These are phyloP conservation scores for Oscheius sp. DNA, from an alignment of 1,140 invertebrate genomes.

Conservation along the genomic window DNA sequence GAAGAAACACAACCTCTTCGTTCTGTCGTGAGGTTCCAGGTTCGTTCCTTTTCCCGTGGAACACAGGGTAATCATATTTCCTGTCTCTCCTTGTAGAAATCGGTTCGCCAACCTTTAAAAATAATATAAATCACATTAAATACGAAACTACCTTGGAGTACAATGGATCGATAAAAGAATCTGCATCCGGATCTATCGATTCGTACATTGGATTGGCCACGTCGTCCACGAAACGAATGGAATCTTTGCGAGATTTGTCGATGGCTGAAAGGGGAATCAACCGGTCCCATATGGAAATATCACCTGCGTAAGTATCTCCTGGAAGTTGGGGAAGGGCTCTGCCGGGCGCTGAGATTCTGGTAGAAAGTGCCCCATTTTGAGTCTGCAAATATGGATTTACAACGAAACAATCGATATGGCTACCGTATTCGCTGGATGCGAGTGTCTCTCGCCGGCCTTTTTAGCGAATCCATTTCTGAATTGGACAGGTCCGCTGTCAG, in stretches of 20 bases:
- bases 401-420: not conserved
- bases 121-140: not conserved
- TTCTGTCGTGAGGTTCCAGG: not conserved
- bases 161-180: constrained; percentile 37
- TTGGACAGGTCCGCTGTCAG: not conserved
- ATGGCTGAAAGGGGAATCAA: constrained; percentile 9
- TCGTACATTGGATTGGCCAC: constrained; percentile 34
- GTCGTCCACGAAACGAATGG: constrained; percentile 32
- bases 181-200: constrained; percentile 30
- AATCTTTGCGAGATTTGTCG: constrained; percentile 21
- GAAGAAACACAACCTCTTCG: not conserved
- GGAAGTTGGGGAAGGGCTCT: constrained; percentile 33
- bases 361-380: not conserved
- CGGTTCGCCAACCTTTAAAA: constrained; percentile 13
- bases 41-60: constrained; percentile 6
- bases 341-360: constrained; percentile 20
- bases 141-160: constrained; percentile 32
- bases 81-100: constrained; percentile 9
- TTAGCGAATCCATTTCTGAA: constrained; percentile 4
- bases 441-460: not conserved
- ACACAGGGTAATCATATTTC: constrained; percentile 39
- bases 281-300: not conserved
- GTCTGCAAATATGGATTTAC: not conserved
- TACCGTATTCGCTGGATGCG: not conserved
- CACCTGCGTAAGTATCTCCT: constrained; percentile 22